Percentiles rank a stretch among this genome's conserved stretches.
phyloP scores from a whole-genome alignment of 2,888 invertebrate genomes.

The Mythimna albipuncta region DNA sequence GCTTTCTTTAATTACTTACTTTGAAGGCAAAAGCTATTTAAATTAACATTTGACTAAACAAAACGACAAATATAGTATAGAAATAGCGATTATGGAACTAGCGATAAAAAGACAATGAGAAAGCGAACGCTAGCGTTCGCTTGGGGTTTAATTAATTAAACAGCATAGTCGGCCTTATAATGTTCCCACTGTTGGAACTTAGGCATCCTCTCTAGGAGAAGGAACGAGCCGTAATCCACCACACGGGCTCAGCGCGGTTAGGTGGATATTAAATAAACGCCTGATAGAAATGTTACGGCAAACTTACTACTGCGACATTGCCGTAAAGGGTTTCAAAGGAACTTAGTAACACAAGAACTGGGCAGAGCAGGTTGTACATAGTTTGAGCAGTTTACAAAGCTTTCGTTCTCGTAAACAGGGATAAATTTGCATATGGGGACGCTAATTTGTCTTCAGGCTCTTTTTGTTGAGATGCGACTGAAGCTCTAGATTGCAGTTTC shows the following conservation, averaged over 20 bases:
- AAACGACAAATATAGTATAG: slow-evolving; percentile 37
- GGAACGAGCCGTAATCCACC: too few relatives aligned
- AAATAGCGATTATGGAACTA: slow-evolving; percentile 45
- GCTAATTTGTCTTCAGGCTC: slow-evolving; percentile 54
- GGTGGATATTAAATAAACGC: slow-evolving; percentile 42
- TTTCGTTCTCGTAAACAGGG: slow-evolving; percentile 51
- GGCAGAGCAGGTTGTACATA: slow-evolving; percentile 37
- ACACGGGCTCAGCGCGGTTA: too few relatives aligned
- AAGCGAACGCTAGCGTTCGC: too few relatives aligned
- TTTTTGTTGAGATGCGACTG: slow-evolving; percentile 35
- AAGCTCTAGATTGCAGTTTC: slow-evolving; percentile 34
- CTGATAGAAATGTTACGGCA: slow-evolving; percentile 65
- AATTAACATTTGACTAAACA: slow-evolving; percentile 17
- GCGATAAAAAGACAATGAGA: too few relatives aligned
- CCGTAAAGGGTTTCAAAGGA: slow-evolving; percentile 57
- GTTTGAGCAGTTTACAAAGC: slow-evolving; percentile 56
- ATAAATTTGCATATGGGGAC: slow-evolving; percentile 53
- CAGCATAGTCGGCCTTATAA: too few relatives aligned
- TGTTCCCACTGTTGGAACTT: too few relatives aligned
- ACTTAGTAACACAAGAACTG: slow-evolving; percentile 45
- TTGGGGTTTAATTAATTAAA: too few relatives aligned
- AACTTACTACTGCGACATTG: slow-evolving; percentile 59
- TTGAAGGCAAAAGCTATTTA: slow-evolving; percentile 34
- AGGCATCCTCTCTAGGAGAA: too few relatives aligned
- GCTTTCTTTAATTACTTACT: slow-evolving; percentile 30